phyloP scores from a whole-genome alignment of 2,888 invertebrate genomes.

The Drepana falcataria region DNA sequence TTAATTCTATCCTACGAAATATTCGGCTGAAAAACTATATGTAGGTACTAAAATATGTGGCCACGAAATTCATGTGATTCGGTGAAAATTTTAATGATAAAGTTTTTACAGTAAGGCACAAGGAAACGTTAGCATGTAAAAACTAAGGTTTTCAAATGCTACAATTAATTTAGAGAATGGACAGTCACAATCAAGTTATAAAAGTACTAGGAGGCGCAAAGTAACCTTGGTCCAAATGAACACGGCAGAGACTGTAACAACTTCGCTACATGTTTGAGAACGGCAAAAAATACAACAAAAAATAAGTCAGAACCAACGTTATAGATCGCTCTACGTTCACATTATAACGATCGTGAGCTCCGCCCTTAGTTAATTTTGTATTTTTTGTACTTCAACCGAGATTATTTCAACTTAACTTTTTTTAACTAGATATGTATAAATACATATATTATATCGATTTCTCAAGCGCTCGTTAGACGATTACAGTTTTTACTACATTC shows the following conservation, averaged over 20 bases:
- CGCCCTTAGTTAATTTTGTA: conserved; percentile 57
- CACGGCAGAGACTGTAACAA: conserved; percentile 43
- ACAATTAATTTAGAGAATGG: conserved; percentile 48
- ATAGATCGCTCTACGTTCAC: conserved; percentile 52
- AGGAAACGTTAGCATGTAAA: conserved; percentile 37
- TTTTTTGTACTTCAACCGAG: conserved; percentile 39
- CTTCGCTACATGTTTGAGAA: conserved; percentile 46
- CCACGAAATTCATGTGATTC: neutral
- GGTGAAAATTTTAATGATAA: conserved; percentile 51
- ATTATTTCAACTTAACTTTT: conserved; percentile 34
- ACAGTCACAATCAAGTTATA: conserved; percentile 50
- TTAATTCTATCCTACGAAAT: conserved; percentile 25
- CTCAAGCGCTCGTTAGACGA: conserved; percentile 29
- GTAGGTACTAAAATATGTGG: neutral
- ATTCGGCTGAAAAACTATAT: conserved; percentile 23
- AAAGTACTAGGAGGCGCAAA: conserved; percentile 39
- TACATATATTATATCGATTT: conserved; percentile 29
- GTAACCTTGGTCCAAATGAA: conserved; percentile 67
- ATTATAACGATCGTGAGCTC: conserved; percentile 65
- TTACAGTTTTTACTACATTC: conserved; percentile 12
- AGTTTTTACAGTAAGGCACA: conserved; percentile 35
- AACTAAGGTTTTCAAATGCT: conserved; percentile 46
- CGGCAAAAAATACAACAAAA: conserved; percentile 63
- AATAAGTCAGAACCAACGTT: conserved; percentile 39
- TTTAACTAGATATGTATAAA: conserved; percentile 17